Base-by-base conservation (phyloP, 2,888 invertebrate genomes). In the Taphrorychus bicolor region DNA sequence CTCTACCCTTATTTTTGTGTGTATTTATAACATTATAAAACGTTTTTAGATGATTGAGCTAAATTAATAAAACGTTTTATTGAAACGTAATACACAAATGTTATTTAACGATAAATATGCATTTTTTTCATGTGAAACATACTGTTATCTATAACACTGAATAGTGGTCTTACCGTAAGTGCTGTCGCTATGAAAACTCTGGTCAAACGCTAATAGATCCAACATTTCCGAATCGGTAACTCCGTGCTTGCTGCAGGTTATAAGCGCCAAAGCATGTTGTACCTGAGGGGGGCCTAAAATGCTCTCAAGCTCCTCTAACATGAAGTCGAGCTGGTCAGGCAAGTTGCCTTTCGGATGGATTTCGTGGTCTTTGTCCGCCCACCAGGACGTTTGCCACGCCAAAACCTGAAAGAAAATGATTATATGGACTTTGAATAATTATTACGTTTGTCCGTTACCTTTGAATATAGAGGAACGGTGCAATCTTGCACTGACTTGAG, bases 201-300 rank as follows among this genome's bases (percentile, higher is more conserved):
- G 84, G 74, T 89, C 87, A 74, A 87, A 87, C 0, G 89, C 88
- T 68, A 91, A 76, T 70, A 90, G 81, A 76, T 90, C 92, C 75
- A 92, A 83, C 80, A 93, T 90, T 84, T 95, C 95, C 3, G 91
- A 90, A 77, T 93, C 92, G 17, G 91, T 89, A 51, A 95, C 84
- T 1, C 95, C 95, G 78, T 91, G 87, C 60, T 91, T 87, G 5
- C 93, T 87, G 2, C 91, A 89, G 0, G 91, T 88, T 65, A 94
- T 83, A 68, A 93, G 85, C 1, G 92, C 88, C 40, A 94, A 83
- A 59, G 92, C 88, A 57, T 86, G 84, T 77, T 87, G 87, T 14
- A 91, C 89, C 70, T 88, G 85, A 22, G 87, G 87, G 41, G 84
- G 83, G 0, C 90, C 90, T 52, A 92, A 83, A 56, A 90, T 88